phyloP scores from a whole-genome alignment of 2,888 invertebrate species.

The Patella depressa region DNA sequence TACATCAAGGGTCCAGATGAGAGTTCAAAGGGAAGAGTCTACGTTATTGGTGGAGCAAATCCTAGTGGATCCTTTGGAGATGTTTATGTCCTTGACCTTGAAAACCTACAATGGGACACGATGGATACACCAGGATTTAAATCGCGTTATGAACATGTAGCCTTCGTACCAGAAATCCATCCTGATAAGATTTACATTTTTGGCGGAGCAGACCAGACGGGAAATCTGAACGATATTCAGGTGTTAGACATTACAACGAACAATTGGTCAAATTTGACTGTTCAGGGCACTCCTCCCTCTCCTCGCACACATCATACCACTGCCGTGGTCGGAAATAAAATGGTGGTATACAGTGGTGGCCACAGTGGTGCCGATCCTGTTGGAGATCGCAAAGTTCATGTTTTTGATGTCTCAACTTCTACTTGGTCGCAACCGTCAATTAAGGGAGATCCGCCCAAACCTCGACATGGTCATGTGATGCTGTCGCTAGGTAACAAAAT shows the following conservation, averaged over 20 bases:
- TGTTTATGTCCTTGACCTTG: constrained; percentile 64
- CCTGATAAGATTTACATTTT: constrained; percentile 66
- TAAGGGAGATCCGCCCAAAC: constrained; percentile 66
- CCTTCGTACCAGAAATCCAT: constrained; percentile 53
- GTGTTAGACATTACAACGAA: constrained; percentile 56
- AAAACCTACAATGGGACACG: constrained; percentile 66
- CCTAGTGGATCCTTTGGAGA: constrained; percentile 69
- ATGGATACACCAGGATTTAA: constrained; percentile 60
- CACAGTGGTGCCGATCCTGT: constrained; percentile 66
- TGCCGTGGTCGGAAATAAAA: constrained; percentile 55
- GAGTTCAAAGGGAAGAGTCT: constrained; percentile 53
- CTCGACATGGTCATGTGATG: constrained; percentile 70
- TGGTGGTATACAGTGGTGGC: constrained; percentile 69
- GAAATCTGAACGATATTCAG: constrained; percentile 68
- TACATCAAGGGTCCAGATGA: constrained; percentile 51
- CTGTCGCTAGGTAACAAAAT: constrained; percentile 59
- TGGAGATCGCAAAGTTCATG: constrained; percentile 65
- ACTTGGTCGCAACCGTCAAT: constrained; percentile 62
- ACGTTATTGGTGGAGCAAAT: constrained; percentile 71
- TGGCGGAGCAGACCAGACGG: constrained; percentile 68
- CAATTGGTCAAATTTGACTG: constrained; percentile 55
- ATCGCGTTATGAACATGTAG: constrained; percentile 69
- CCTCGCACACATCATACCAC: constrained; percentile 66
- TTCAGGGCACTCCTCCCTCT: constrained; percentile 53
- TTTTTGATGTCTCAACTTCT: constrained; percentile 54